These are phyloP conservation scores for Luperina testacea DNA, from an alignment of 2,888 invertebrate species.

Conservation along the genomic window DNA sequence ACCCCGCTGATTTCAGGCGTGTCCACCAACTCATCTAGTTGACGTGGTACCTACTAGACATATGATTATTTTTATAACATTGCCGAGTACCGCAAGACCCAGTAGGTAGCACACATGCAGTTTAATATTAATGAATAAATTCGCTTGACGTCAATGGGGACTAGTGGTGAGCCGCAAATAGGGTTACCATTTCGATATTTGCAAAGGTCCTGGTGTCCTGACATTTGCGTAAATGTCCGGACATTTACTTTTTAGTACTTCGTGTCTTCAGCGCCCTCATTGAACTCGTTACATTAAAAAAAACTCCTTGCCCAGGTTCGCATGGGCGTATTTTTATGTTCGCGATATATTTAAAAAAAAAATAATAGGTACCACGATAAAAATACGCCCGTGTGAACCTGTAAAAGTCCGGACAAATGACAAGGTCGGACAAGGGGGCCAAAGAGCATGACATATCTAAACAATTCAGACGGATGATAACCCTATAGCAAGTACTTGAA, in stretches of 20 bases:
- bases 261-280: neutral
- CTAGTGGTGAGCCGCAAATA: constrained; percentile 26
- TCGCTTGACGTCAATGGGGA: constrained; percentile 37
- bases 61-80: constrained; percentile 1
- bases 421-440: neutral
- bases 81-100: neutral
- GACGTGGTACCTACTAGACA: neutral
- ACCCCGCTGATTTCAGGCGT: neutral
- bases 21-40: neutral
- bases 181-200: neutral
- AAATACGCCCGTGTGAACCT: neutral
- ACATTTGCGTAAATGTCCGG: neutral
- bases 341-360: neutral
- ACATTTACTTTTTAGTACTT: neutral
- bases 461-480: neutral
- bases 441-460: neutral
- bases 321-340: neutral
- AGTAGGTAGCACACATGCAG: constrained; percentile 14
- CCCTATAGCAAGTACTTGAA: constrained; percentile 57
- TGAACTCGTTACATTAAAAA: no score
- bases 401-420: no score
- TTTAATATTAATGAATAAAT: constrained; percentile 27
- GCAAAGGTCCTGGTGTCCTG: no score
- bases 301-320: neutral
- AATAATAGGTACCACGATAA: neutral